Percentiles rank a stretch among this genome's conserved stretches.
Evolutionary conservation across 30 jellyfish, hydroid and myxozoan genomes (phyloP).

Genomic region (Hydractinia symbiolongicarpus): DNA sequence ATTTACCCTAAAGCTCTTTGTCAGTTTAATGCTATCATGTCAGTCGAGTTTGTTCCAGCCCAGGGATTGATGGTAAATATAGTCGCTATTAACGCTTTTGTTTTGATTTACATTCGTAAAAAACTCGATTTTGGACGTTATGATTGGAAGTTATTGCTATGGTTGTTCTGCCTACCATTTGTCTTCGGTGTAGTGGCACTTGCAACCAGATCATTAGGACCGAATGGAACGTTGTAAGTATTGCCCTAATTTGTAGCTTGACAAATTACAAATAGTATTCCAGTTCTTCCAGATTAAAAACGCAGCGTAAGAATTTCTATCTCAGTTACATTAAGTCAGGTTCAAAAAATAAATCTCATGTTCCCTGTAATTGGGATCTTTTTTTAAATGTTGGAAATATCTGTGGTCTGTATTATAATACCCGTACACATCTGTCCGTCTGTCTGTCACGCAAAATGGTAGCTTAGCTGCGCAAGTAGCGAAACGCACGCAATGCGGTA

Average conservation of each 20-base stretch:
- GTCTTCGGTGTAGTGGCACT: slow-evolving; percentile 2
- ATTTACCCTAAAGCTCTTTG: slow-evolving; percentile 1
- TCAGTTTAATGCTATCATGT: neutral
- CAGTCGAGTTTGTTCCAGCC: slow-evolving; percentile 12
- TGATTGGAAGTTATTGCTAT: neutral
- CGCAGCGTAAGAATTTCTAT: too few species aligned
- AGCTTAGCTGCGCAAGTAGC: too few species aligned
- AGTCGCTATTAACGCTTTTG: slow-evolving; percentile 19
- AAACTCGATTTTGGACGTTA: slow-evolving; percentile 1
- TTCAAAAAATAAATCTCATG: too few species aligned
- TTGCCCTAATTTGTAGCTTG: neutral
- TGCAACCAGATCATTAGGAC: neutral
- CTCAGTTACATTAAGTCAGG: too few species aligned
- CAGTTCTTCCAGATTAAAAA: too few species aligned
- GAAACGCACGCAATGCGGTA: too few species aligned
- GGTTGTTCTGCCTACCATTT: slow-evolving; percentile 7
- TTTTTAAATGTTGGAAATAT: too few species aligned
- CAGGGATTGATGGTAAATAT: slow-evolving; percentile 1
- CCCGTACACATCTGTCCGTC: too few species aligned
- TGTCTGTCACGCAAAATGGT: too few species aligned
- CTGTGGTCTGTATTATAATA: too few species aligned
- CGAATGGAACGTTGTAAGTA: slow-evolving; percentile 26
- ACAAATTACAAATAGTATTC: too few species aligned
- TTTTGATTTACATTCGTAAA: slow-evolving; percentile 9
- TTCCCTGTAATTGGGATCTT: too few species aligned